Base-by-base conservation (phyloP, 2,888 invertebrate species). In the Agrochola circellaris region DNA sequence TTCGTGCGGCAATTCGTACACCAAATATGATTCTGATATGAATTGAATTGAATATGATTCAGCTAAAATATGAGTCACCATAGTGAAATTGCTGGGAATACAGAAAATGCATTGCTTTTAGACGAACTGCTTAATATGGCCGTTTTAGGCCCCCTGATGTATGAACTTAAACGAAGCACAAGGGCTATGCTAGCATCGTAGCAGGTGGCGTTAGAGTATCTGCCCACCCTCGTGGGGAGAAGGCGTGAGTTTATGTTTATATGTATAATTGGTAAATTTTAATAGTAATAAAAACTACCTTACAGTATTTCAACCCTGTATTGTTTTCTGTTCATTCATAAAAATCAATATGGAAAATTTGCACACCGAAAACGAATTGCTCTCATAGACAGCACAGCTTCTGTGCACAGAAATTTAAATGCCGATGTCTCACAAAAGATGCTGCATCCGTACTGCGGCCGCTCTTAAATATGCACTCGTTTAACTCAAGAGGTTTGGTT, bases 391-490 rank as follows among this genome's bases (percentile, higher is more conserved):
- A 56, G 51, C 42, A n/a, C 20, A 38, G 48, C 30, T 26, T 58
- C 26, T 54, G 69, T 67, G 58, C 30, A 30, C 67, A 54, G 38
- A 30, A 73, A 82, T 76, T 77, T 54, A 77, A 82, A 82, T 64
- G 56, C 7, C 34, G 64, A 71, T 65, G 64, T 73, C 71, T 56
- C 45, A 48, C 60, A 56, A 56, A 67, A 58, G 45, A 75, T 54
- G 45, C 45, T 54, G 71, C 82, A 73, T 30, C 26, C 45, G 26
- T 45, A 48, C 67, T 20, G 26, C 70, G 2, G 38, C 45, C 2
- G 23, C 65, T 77, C 64, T 81, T 68, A 76, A 67, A 81, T 68
- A 85, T 85, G 67, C 82, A 85, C 77, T 73, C 60, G 68, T 71
- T 73, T 62, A 60, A 64, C 72, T 73, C 9, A 26, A 75, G 42